Conservation (phyloP, 2,797 vertebrate genomes). For the Chiloscyllium punctatum region DNA sequence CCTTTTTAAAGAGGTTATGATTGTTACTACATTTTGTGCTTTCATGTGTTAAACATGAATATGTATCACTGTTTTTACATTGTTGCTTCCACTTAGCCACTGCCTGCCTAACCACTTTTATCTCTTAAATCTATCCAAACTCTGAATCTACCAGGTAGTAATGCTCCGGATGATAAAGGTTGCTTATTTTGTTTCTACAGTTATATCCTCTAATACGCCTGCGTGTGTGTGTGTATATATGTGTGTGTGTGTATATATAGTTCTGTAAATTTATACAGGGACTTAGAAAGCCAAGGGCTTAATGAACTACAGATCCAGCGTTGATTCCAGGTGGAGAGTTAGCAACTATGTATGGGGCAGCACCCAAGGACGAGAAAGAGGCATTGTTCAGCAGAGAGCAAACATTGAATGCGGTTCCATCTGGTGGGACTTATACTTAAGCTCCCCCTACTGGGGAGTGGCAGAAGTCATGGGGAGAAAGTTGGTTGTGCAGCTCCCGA, state of each 20-base stretch:
- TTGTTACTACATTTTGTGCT: not conserved
- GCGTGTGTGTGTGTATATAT: no score
- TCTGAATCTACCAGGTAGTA: not conserved
- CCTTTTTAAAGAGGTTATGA: not conserved
- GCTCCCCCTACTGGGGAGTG: conserved; percentile 29
- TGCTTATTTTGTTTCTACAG: not conserved
- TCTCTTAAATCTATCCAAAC: not conserved
- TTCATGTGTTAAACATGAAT: not conserved
- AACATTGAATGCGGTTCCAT: not conserved
- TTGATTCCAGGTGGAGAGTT: not conserved
- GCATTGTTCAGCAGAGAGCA: not conserved
- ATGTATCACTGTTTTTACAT: not conserved
- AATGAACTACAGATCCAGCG: not conserved
- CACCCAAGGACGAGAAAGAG: not conserved
- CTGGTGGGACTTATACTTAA: not conserved
- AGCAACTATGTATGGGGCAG: not conserved
- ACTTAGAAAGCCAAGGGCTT: not conserved
- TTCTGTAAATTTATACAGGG: not conserved
- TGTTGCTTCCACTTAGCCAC: not conserved
- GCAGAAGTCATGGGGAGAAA: no score
- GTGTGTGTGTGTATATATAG: not conserved
- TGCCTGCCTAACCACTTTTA: not conserved
- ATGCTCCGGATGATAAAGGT: not conserved
- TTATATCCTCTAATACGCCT: no score
- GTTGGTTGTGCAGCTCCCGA: not conserved